Conservation (phyloP, 2,888 invertebrate genomes). For the Melinopterus prodromus region DNA sequence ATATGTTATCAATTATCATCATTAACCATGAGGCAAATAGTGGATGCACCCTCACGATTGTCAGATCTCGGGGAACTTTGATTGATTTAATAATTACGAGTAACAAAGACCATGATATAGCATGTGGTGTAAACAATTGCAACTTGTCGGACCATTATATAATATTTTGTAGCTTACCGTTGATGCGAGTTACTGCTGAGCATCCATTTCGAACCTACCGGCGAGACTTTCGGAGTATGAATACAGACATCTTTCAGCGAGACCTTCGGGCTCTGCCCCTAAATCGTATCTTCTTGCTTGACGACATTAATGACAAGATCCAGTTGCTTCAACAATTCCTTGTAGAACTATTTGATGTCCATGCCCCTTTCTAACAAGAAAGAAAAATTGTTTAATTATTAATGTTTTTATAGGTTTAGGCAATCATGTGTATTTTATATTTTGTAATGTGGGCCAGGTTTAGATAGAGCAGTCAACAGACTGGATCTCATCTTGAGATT, state of each 20-base stretch:
- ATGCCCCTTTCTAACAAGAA: slow-evolving; percentile 1
- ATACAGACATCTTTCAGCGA: no score
- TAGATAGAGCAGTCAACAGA: no score
- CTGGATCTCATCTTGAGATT: no score
- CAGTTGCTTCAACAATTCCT: background rate
- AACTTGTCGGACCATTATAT: slow-evolving; percentile 5
- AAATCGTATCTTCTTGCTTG: background rate
- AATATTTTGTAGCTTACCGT: background rate
- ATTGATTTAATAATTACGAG: background rate
- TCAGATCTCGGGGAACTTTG: slow-evolving; percentile 10
- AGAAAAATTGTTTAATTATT: no score
- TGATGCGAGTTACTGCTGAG: background rate
- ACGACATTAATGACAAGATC: background rate
- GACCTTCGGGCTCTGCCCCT: no score
- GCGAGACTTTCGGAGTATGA: no score
- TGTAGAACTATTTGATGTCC: slow-evolving; percentile 6
- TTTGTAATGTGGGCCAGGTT: no score
- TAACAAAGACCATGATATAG: background rate
- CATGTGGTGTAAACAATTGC: slow-evolving; percentile 4
- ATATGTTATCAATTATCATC: background rate
- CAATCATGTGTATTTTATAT: no score
- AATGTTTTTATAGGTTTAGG: no score
- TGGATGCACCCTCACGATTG: slow-evolving; percentile 9
- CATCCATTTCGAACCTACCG: no score
- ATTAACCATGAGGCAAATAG: slow-evolving; percentile 6